phyloP scores from a whole-genome alignment of 2,888 invertebrate species.

The Rotaria sp. region DNA sequence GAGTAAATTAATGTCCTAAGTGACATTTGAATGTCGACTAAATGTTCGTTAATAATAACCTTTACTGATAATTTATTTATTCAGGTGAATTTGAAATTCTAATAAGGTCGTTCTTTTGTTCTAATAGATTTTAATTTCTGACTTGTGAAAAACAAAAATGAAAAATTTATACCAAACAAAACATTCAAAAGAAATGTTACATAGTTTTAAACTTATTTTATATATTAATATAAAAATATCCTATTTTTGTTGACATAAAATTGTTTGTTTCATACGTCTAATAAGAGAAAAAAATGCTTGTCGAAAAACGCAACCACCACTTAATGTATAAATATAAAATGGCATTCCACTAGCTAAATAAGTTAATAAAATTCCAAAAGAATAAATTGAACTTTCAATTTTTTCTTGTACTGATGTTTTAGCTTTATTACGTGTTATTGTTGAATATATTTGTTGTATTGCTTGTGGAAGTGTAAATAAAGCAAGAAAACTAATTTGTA shows the following conservation, averaged over 20 bases:
- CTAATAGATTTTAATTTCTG: too few species aligned
- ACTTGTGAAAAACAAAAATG: too few species aligned
- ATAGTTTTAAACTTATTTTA: too few species aligned
- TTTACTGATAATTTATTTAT: too few species aligned
- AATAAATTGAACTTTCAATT: not conserved
- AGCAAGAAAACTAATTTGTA: not conserved
- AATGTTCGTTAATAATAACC: too few species aligned
- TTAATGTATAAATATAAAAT: constrained; percentile 1
- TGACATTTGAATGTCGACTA: too few species aligned
- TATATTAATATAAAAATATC: not conserved
- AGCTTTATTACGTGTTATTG: not conserved
- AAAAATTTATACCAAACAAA: too few species aligned
- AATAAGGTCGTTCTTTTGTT: too few species aligned
- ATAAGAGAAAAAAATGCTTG: not conserved
- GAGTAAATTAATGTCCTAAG: too few species aligned
- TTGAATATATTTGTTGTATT: not conserved
- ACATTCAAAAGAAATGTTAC: too few species aligned
- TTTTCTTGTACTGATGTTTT: not conserved
- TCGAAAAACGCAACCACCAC: not conserved
- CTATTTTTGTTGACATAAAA: constrained; percentile 3
- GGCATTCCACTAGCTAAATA: not conserved
- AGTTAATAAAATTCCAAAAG: not conserved
- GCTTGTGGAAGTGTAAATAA: not conserved
- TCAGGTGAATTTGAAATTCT: too few species aligned
- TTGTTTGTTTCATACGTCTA: not conserved